Evolutionary conservation across 1,140 invertebrate species (phyloP).

Genomic region (Coptotermes formosanus): DNA sequence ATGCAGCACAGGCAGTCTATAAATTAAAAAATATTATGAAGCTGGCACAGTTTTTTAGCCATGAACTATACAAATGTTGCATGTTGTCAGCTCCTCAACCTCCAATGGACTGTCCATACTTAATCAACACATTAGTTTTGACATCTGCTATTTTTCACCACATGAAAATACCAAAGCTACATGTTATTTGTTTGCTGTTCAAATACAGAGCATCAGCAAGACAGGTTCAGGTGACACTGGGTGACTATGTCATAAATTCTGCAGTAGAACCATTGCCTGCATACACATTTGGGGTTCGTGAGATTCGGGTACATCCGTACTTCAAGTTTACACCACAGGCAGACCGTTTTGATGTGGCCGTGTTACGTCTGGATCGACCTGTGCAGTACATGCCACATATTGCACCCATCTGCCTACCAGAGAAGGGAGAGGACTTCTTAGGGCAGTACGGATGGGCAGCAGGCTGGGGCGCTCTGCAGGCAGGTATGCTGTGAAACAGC

Average conservation of each 20-base stretch:
- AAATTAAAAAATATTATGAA: too few species aligned
- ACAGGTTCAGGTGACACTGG: constrained; percentile 88
- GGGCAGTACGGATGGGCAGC: constrained; percentile 90
- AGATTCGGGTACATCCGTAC: constrained; percentile 88
- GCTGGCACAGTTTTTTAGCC: too few species aligned
- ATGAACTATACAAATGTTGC: too few species aligned
- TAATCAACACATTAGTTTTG: background rate
- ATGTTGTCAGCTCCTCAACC: background rate
- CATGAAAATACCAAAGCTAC: too few species aligned
- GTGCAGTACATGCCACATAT: constrained; percentile 91
- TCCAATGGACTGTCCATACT: background rate
- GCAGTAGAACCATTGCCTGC: constrained; percentile 85
- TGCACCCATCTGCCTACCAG: constrained; percentile 87
- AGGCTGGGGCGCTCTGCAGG: constrained; percentile 90
- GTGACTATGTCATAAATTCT: constrained; percentile 92
- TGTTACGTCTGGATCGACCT: constrained; percentile 80
- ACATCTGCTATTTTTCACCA: too few species aligned
- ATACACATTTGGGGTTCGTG: constrained; percentile 84
- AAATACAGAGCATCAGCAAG: constrained; percentile 70
- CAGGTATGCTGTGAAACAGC: constrained; percentile 48
- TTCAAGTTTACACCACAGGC: constrained; percentile 94
- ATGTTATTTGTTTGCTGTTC: constrained; percentile 30
- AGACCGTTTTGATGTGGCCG: constrained; percentile 80
- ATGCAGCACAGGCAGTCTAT: too few species aligned
- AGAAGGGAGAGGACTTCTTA: constrained; percentile 84